Evolutionary conservation across 2,888 invertebrate genomes (phyloP), one percentile per base, ranked within the genome.

Genomic region (Acleris literana): DNA sequence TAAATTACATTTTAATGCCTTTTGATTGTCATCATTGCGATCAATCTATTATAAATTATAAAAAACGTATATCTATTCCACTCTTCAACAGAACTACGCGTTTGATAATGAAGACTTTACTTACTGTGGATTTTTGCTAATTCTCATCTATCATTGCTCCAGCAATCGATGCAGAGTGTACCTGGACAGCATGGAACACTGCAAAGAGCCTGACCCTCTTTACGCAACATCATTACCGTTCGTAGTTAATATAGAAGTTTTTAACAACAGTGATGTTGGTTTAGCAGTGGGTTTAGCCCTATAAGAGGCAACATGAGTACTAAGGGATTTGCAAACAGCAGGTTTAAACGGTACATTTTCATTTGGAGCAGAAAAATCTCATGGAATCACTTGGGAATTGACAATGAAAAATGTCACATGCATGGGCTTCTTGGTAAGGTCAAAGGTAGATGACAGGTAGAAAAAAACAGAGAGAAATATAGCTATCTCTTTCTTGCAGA

Each of bases 141-240:
- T 44, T 52, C 20, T 57, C 4, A 9, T 49, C 33, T 9, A 11
- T 0, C 7, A 22, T 33, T 52, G 56, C 25, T 56, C 43, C n/a
- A 51, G 52, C 46, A 59, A 59, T 16, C 25, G 18, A 16, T 64
- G 22, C 33, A 20, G 29, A 22, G 13, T 20, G 5, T 33, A 1
- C 3, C 13, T 59, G 1, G 33, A 17, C 1, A 48, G 48, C 5
- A 18, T 59, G 9, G 53, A 54, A 9, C 9, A 48, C 6, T 64
- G 64, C 46, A 20, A 43, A 18, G 9, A 59, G 3, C 48, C 53
- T 5, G 53, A 59, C 1, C 53, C 9, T 13, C 64, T 59, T 5
- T 64, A 54, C 43, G 43, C 25, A 4, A 33, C 9, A n/a, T 46
- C 46, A 13, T 13, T 58, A 16, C 63, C 63, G 3, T 64, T 33